Base-by-base conservation (phyloP, 2,113 vertebrate genomes). In the Limanda limanda region DNA sequence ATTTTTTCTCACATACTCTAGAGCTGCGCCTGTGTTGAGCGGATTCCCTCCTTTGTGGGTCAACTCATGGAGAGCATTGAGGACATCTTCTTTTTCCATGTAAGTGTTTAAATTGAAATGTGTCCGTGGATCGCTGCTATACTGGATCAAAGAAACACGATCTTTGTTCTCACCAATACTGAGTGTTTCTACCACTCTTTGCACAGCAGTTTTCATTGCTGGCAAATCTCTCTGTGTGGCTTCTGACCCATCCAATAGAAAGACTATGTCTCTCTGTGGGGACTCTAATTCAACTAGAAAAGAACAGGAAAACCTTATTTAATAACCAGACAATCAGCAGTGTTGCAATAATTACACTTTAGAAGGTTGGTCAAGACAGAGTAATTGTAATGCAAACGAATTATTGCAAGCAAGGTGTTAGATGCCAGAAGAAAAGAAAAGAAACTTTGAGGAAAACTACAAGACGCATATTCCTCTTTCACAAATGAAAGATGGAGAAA, bases 171-270 rank as follows among this genome's bases (percentile, higher is more conserved):
- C 84, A 69, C 84, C 90, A 74, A 95, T 48, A 86, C 6, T 86
- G 25, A 95, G 84, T 65, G 88, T 79, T 61, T 94, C 91, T 48
- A 94, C 86, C 68, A 94, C 76, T 84, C 52, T 85, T 82, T 91
- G 75, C 80, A 97, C 87, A 84, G 99, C 97, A 69, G 92, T 89
- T 54, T 96, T 94, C 68, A 99, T 96, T 47, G 95, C 93, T 69
- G 94, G 94, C 0, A 97, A 90, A n/a, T 86, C 93, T 0, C 90
- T 93, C 0, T 35, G 66, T 63, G 93, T 93, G 15, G 90, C 83
- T 83, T 94, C 93, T 73, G 94, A 94, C 59, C 93, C 93, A 86
- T 95, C 93, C 87, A 95, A 74, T 7, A 95, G 85, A 90, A 95
- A 94, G 58, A 95, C 92, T 72, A 95, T 88, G 82, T 95, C 94